Percentiles rank a stretch among this genome's conserved stretches.
phyloP scores from a whole-genome alignment of 2,113 vertebrate genomes.

The Haliaeetus leucogaster region DNA sequence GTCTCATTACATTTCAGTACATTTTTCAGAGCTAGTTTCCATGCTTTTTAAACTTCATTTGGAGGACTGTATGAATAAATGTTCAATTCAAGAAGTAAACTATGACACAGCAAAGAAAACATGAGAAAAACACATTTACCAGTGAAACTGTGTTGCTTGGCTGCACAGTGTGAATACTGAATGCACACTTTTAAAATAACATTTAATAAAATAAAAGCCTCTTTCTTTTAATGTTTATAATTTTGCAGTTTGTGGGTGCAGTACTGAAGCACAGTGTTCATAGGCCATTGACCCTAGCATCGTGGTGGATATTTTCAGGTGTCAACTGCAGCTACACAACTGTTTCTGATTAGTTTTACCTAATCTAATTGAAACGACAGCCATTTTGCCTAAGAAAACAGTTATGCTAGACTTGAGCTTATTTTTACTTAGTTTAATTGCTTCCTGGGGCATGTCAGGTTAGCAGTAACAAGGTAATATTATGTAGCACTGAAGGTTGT shows the following conservation, averaged over 20 bases:
- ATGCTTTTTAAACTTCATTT: neutral
- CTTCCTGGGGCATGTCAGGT: neutral
- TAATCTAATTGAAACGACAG: neutral
- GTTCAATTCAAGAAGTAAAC: neutral
- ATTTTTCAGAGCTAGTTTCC: neutral
- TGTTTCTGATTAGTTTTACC: neutral
- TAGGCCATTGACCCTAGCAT: neutral
- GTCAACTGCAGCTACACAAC: neutral
- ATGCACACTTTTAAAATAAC: neutral
- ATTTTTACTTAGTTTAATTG: neutral
- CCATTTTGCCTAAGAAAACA: neutral
- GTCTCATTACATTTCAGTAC: neutral
- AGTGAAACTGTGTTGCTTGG: neutral
- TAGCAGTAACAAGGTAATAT: neutral
- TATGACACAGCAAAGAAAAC: neutral
- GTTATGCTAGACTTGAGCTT: neutral
- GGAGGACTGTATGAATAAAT: neutral
- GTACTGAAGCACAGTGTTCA: neutral
- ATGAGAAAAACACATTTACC: neutral
- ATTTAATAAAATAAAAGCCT: neutral
- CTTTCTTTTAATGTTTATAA: neutral
- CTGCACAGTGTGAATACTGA: neutral
- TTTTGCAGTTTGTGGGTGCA: neutral
- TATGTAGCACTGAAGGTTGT: neutral
- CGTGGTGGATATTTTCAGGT: neutral